Base-by-base conservation (phyloP, 2,113 vertebrate genomes). In the Psilopogon haemacephalus region DNA sequence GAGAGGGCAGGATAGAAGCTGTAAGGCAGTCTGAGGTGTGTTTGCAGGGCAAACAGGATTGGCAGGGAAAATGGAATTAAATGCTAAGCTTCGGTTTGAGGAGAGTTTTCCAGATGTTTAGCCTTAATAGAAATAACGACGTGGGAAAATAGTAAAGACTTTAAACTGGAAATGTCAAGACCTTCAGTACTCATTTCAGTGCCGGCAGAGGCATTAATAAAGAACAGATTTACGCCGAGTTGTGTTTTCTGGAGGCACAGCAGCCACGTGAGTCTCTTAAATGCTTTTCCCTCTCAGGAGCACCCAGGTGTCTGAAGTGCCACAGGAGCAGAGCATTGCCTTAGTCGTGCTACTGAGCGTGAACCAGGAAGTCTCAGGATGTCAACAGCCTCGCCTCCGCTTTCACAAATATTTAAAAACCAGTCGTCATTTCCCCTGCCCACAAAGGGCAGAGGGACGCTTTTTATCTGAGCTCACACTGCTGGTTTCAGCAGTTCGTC, bases 331-430 rank as follows among this genome's bases (percentile, higher is more conserved):
- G 0, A 33, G 0, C 28, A 55, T 86, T 79, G 59, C 82, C 62
- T 56, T 44, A 52, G 68, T 60, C 35, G 7, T 14, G 33, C 35
- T 70, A 58, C 71, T 60, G 77, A 54, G 30, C 12, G 32, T 59
- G 84, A 95, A 93, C 95, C 76, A 69, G 93, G 92, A 97, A 94
- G 75, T 79, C 37, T 73, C 38, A 67, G 59, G 38, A 55, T 84
- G 56, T 94, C 95, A 54, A 64, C 55, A 85, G 72, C 9, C 35
- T 93, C 68, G 64, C 74, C 89, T 81, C 63, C 37, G 30, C 44
- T 92, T 96, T 88, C 67, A 84, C 84, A 95, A 69, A 86, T 94
- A 90, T 93, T 94, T 94, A 70, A 94, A 86, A 95, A 52, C 3
- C 56, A 84, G 65, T 65, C 64, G 67, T 72, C 60, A 60, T 28